Evolutionary conservation across 2,113 vertebrate genomes (phyloP), one percentile per base, ranked within the genome.

Genomic region (Anoplopoma fimbria): DNA sequence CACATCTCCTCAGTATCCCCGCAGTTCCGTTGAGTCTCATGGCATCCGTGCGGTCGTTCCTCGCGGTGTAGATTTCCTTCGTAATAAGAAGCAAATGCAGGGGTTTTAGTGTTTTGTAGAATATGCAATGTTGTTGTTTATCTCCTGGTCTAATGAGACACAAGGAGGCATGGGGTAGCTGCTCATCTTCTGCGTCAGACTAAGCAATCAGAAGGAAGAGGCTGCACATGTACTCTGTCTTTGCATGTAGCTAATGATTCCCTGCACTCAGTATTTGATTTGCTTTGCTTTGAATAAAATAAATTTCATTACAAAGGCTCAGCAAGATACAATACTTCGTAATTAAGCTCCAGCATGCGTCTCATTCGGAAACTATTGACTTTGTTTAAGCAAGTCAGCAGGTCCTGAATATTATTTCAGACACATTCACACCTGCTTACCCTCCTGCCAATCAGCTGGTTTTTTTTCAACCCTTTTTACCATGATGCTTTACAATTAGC

Each of bases 131-230:
- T 42, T 83, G 77, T 72, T 90, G 72, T 92, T 92, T 91, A 83
- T 87, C 87, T 85, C 45, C 33, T 1, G 38, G 47, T 82, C 85
- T 91, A 84, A 89, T 88, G 87, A 85, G 84, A 79, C 79, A 67
- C 53, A 17, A 75, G 77, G 62, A 87, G 69, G 69, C 79, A 14
- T 63, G 71, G 68, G 75, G 80, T 33, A 62, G 64, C 65, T 60
- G 72, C 74, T 77, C 80, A 77, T 86, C 85, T 89, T 31, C 36
- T 31, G 31, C 69, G 17, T 62, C 51, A 29, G 49, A 29, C 38
- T 40, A 68, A 64, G 79, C 61, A 53, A 77, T 72, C 69, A 47
- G 40, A 64, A 57, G 21, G 3, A 38, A 72, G 68, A 64, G 45
- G 47, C 40, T 14, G 70, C 36, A 69, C 65, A 73, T 63, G 45